Percentiles rank a stretch among this genome's conserved stretches.
Conservation (phyloP, 2,888 invertebrate genomes). For the Drosophila niveifrons region DNA sequence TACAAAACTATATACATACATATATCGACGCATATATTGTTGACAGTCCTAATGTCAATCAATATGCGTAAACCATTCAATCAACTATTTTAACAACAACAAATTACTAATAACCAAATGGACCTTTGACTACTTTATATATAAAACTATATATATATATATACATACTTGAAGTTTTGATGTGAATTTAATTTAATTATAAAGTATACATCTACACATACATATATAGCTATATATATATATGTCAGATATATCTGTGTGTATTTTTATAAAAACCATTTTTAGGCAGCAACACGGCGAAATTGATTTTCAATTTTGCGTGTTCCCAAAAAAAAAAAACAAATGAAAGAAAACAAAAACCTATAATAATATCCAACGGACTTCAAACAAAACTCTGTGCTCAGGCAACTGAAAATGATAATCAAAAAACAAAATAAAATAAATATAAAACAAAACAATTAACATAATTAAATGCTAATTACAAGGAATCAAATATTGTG, state of each 20-base stretch:
- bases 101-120: conserved; percentile 54
- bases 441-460: conserved; percentile 10
- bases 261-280: conserved; percentile 10
- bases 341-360: conserved; percentile 10
- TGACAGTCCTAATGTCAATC: conserved; percentile 57
- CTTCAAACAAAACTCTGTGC: conserved; percentile 47
- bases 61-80: conserved; percentile 36
- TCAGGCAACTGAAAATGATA: conserved; percentile 66
- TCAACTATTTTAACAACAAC: conserved; percentile 23
- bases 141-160: conserved; percentile 21
- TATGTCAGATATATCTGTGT: conserved; percentile 2
- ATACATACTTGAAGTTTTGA: conserved; percentile 50
- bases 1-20: conserved; percentile 7
- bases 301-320: conserved; percentile 7
- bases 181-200: conserved; percentile 52
- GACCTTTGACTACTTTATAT: conserved; percentile 51
- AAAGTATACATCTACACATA: conserved; percentile 30
- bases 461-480: conserved; percentile 41
- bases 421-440: conserved; percentile 51
- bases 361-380: too few species aligned
- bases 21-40: conserved; percentile 28
- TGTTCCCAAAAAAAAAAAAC: conserved; percentile 22
- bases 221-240: neutral
- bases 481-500: conserved; percentile 62
- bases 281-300: neutral